Percentiles rank a stretch among this genome's conserved stretches.
These are phyloP conservation scores for Clistopyga incitator DNA, from an alignment of 2,888 invertebrate genomes.

Conservation along the genomic window DNA sequence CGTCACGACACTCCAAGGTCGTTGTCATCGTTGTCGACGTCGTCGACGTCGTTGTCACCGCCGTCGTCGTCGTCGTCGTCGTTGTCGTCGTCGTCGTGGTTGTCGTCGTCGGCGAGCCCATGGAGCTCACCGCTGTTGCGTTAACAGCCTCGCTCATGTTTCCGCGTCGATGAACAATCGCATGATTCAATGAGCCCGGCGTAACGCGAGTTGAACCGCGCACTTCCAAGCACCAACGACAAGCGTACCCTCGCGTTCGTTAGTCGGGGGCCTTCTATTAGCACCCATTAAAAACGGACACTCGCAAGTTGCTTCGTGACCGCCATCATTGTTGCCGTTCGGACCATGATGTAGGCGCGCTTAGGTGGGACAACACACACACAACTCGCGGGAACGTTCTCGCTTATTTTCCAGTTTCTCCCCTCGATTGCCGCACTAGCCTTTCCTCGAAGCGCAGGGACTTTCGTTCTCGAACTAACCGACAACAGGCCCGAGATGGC, in stretches of 20 bases:
- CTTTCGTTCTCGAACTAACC: constrained; percentile 36
- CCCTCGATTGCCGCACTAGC: constrained; percentile 13
- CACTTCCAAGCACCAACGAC: constrained; percentile 55
- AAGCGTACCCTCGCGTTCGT: constrained; percentile 61
- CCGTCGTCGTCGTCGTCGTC: constrained; percentile 55
- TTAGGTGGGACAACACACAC: constrained; percentile 42
- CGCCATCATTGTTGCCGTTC: constrained; percentile 79
- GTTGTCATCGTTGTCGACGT: constrained; percentile 41
- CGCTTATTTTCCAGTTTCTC: constrained; percentile 19
- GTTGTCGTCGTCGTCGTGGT: constrained; percentile 38
- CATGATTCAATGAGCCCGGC: constrained; percentile 43
- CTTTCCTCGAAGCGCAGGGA: constrained; percentile 14
- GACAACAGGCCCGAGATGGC: constrained; percentile 30
- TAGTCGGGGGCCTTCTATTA: constrained; percentile 65
- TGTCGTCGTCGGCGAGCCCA: constrained; percentile 67
- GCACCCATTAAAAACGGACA: constrained; percentile 76
- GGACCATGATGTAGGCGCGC: constrained; percentile 54
- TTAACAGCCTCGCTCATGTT: constrained; percentile 71
- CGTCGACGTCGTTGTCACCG: constrained; percentile 64
- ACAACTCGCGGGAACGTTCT: constrained; percentile 24
- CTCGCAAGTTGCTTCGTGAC: constrained; percentile 72
- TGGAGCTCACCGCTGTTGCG: constrained; percentile 67
- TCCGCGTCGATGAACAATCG: constrained; percentile 55
- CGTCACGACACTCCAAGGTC: constrained; percentile 61
- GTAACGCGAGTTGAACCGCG: constrained; percentile 37